Percentiles rank a stretch among this genome's conserved stretches.
Evolutionary conservation across 1,140 invertebrate species (phyloP).

Genomic region (Atopsyche davidsoni): DNA sequence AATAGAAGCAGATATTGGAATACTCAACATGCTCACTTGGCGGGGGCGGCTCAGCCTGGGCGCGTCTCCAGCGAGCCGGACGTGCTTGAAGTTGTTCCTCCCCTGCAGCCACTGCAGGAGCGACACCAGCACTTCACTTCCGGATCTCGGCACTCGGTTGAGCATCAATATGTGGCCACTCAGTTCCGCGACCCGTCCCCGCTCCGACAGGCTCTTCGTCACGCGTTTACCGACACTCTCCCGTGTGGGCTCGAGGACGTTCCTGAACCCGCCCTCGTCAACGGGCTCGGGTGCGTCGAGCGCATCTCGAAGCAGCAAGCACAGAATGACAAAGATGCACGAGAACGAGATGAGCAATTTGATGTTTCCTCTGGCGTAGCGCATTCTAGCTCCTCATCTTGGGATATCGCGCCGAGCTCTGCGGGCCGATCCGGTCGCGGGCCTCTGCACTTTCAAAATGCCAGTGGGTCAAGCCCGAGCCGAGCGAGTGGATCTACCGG

Average conservation of each 20-base stretch:
- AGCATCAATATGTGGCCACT: constrained; percentile 55
- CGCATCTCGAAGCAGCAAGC: constrained; percentile 18
- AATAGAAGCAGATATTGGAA: no score
- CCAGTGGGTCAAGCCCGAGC: constrained; percentile 26
- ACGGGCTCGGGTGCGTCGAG: background rate
- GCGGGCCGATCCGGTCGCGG: background rate
- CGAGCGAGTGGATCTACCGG: constrained; percentile 1
- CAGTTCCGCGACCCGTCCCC: constrained; percentile 44
- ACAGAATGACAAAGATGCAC: constrained; percentile 9
- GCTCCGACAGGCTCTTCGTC: constrained; percentile 52
- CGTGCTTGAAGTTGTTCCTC: constrained; percentile 56
- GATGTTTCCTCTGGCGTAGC: constrained; percentile 9
- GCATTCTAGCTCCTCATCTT: background rate
- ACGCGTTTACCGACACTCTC: constrained; percentile 31
- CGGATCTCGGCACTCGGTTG: constrained; percentile 58
- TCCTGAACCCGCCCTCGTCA: background rate
- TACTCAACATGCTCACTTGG: no score
- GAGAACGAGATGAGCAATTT: constrained; percentile 12
- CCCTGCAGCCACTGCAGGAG: constrained; percentile 57
- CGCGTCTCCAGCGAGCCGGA: constrained; percentile 40
- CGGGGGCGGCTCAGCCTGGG: constrained; percentile 3
- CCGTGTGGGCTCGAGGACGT: constrained; percentile 5
- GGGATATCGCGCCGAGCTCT: constrained; percentile 1
- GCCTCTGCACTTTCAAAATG: constrained; percentile 31
- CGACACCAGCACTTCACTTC: constrained; percentile 60